Evolutionary conservation across 2,797 vertebrate species (phyloP), one percentile per base, ranked within the genome.

Genomic region (Ptychobarbus kaznakovi): DNA sequence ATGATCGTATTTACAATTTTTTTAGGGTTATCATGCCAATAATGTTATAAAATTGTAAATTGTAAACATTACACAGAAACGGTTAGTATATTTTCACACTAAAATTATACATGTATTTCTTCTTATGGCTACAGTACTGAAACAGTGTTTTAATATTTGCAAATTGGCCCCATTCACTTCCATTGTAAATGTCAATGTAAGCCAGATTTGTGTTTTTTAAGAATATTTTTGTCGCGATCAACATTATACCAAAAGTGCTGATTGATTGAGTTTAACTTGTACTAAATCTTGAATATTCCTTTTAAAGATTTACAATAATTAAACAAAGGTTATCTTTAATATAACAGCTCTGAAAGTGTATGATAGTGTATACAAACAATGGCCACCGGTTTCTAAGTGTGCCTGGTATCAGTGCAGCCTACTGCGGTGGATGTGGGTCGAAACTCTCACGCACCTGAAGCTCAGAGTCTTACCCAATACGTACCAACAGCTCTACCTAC

Each of bases 381-480:
- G 63, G 56, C 16, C 70, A 84, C 8, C 74, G 76, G n/a, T 69
- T 78, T 66, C 69, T 66, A 84, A 81, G 78, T 83, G 81, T 74
- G 63, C 61, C 81, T 86, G 88, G 81, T 66, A 86, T 88, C 58
- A 91, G 90, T 88, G 89, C 87, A 84, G 93, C 90, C 93, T 91
- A 93, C 93, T 94, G 93, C 90, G 93, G 93, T 94, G 92, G 92
- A 90, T 92, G 90, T 91, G 90, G 86, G 65, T 88, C 20, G 15
- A 44, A 53, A 32, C 75, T 28, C 22, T 73, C 1, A 1, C n/a
- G 12, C 78, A 20, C 16, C 25, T 70, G 12, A 79, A 72, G 44
- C 25, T n/a, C 51, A 38, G 40, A 11, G 44, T 68, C 53, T 69
- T 69, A 38, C 4, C 51, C 70, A 35, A 77, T 44, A 77, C 16